Base-by-base conservation (phyloP, 2,888 invertebrate genomes). In the Smittia sp. region DNA sequence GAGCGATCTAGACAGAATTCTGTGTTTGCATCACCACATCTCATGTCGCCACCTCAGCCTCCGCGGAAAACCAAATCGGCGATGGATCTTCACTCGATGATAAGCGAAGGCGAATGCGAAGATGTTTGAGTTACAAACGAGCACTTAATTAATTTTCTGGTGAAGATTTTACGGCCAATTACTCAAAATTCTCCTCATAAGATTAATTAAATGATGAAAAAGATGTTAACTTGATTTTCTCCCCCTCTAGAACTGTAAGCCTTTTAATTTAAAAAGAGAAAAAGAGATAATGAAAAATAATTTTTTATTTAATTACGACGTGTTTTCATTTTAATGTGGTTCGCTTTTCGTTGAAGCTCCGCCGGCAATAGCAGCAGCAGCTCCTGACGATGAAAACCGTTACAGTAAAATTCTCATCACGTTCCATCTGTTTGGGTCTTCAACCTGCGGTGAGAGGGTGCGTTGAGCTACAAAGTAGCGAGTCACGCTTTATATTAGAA, bases 51-150 rank as follows among this genome's bases (percentile, higher is more conserved):
- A 13, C 69, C 41, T 15, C 87, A 87, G 76, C 87, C 89, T 0
- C 90, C 92, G 0, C 84, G 94, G 11, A 88, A 92, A 75, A 90
- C 90, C 3, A 90, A 93, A 77, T 92, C 92, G 46, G 94, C 93
- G 0, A 89, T 93, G 77, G 93, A 94, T 80, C 86, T 94, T 13
- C 92, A 93, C 78, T 91, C 91, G 25, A 84, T 93, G 79, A 81
- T 89, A 77, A 81, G 86, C 77, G 81, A 87, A 81, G 74, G 32
- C 3, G 32, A 75, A 32, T 67, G 39, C 15, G 74, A 67, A 58
- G 39, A 24, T 58, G 69, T 69, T 54, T 69, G 18, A 54, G 24
- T 18, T 11, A 24, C 13, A 52, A 6, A 20, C 18, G 18, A 18
- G 18, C n/a, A 58, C n/a, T 1, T 58, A n/a, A 58, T 20, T 18